Evolutionary conservation across 2,113 vertebrate genomes (phyloP).

Genomic region (Otolemur garnettii): DNA sequence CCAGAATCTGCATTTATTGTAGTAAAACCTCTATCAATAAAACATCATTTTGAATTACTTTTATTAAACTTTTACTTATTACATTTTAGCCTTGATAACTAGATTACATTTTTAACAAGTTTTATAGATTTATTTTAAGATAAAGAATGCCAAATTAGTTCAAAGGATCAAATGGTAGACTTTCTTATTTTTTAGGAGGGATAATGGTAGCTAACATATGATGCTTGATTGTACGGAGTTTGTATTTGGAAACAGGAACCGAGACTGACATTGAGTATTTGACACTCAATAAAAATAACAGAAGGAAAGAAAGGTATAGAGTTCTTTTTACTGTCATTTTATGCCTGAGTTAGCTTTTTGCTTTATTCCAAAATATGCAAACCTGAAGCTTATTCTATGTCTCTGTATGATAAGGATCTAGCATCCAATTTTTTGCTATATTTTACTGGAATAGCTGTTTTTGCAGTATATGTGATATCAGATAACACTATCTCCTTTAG

Average conservation of each 20-base stretch:
- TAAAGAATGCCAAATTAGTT: not conserved
- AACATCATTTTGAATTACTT: not conserved
- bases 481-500: not conserved
- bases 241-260: not conserved
- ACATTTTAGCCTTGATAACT: not conserved
- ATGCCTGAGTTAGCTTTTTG: not conserved
- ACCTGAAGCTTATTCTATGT: not conserved
- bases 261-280: not conserved
- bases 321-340: not conserved
- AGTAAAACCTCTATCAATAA: not conserved
- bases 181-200: not conserved
- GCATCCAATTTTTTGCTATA: not conserved
- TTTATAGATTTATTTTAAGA: not conserved
- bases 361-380: not conserved
- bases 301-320: not conserved
- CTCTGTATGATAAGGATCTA: not conserved
- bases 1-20: not conserved
- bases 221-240: not conserved
- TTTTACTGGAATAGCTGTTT: not conserved
- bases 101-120: not conserved
- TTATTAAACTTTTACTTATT: not conserved
- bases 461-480: not conserved
- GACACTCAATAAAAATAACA: not conserved
- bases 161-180: not conserved
- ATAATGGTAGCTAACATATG: not conserved